A percentile compares a stretch with the other conserved stretches of the same genome.
These are phyloP conservation scores for Trogon melanurus DNA, from an alignment of 2,113 vertebrate genomes.

Conservation along the genomic window DNA sequence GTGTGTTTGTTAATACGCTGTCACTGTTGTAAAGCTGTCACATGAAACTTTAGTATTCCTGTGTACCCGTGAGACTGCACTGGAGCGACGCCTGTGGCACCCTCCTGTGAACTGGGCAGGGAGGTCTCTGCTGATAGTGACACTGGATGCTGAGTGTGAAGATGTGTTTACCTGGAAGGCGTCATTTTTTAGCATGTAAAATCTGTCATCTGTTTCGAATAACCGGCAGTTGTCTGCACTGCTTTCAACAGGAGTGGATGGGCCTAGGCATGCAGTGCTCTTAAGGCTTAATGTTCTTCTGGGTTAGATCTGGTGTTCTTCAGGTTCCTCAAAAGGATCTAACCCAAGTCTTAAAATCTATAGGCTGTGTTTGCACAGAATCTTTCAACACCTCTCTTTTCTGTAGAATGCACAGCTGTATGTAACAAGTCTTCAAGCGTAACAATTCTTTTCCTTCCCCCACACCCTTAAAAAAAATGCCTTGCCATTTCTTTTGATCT, in stretches of 20 bases:
- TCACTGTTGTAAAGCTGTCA: background rate
- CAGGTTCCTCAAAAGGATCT: background rate
- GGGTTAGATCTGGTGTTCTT: background rate
- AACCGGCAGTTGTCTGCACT: background rate
- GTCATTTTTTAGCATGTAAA: background rate
- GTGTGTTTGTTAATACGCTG: rapidly evolving
- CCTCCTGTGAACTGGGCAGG: background rate
- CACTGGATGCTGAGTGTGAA: background rate
- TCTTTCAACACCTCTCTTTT: background rate
- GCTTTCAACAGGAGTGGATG: background rate
- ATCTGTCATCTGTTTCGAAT: background rate
- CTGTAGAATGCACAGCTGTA: background rate
- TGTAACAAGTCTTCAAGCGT: background rate
- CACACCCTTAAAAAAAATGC: background rate
- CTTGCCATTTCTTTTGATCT: background rate
- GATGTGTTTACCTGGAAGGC: background rate
- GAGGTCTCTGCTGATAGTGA: background rate
- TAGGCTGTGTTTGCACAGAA: background rate
- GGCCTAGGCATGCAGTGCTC: background rate
- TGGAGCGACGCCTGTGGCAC: rapidly evolving
- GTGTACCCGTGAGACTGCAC: rapidly evolving
- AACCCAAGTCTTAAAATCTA: background rate
- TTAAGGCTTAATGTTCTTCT: background rate
- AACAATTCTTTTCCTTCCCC: background rate
- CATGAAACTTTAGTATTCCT: background rate